Evolutionary conservation across 35 echinoderm and acorn worm genomes (phyloP).

Genomic region (Ophioderma brevispina): DNA sequence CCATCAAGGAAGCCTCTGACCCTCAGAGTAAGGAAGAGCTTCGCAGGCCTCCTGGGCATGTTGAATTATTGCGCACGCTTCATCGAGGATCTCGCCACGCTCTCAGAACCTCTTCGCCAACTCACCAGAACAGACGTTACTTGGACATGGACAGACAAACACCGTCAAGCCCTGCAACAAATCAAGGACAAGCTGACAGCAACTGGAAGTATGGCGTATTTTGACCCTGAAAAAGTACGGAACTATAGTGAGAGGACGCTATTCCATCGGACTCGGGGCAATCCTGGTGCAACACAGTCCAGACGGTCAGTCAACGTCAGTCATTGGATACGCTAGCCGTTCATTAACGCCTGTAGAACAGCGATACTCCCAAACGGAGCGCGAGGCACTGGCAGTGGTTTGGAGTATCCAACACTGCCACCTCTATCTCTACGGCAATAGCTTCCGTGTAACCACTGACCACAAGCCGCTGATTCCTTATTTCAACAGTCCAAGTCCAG

Average conservation of each 20-base stretch:
- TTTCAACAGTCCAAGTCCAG: too few species aligned
- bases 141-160: slow-evolving; percentile 55
- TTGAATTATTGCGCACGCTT: slow-evolving; percentile 61
- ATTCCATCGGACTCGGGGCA: background rate
- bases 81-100: slow-evolving; percentile 49
- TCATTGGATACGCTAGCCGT: background rate
- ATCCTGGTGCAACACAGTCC: background rate
- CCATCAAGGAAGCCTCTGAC: background rate
- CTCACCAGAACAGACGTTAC: slow-evolving; percentile 41
- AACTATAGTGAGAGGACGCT: background rate
- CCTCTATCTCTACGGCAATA: too few species aligned
- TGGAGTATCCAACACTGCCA: background rate
- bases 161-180: slow-evolving; percentile 37
- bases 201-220: slow-evolving; percentile 64
- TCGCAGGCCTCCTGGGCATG: slow-evolving; percentile 71
- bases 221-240: background rate
- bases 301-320: background rate
- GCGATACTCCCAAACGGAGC: background rate
- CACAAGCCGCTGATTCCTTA: too few species aligned
- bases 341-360: background rate
- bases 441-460: too few species aligned
- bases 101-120: slow-evolving; percentile 62
- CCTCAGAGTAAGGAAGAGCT: slow-evolving; percentile 65
- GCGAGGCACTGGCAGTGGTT: background rate
- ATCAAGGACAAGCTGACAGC: slow-evolving; percentile 53